These are phyloP conservation scores for Sciurus carolinensis DNA, from an alignment of 2,797 vertebrate species.

Conservation along the genomic window DNA sequence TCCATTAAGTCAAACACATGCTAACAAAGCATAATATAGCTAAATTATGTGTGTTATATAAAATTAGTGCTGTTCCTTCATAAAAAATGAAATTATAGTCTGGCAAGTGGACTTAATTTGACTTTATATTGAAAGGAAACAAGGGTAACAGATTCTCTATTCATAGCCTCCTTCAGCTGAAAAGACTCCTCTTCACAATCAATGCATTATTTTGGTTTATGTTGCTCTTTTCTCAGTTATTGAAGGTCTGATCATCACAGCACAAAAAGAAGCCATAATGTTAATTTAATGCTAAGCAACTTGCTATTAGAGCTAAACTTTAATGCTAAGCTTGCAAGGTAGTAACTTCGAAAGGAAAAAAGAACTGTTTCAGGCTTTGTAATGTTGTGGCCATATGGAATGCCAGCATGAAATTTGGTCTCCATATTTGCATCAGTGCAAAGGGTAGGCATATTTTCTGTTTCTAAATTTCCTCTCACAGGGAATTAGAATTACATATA, in stretches of 20 bases:
- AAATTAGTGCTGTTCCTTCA: conserved; percentile 50
- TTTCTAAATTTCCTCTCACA: conserved; percentile 62
- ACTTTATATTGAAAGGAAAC: conserved; percentile 60
- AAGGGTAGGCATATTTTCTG: conserved; percentile 68
- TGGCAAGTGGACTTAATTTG: conserved; percentile 68
- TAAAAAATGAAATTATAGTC: conserved; percentile 66
- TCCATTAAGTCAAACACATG: conserved; percentile 51
- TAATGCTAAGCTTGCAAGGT: neutral
- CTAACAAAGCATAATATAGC: neutral
- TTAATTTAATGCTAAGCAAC: conserved; percentile 56
- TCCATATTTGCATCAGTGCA: conserved; percentile 52
- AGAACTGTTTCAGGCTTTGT: neutral
- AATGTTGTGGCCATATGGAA: conserved; percentile 32
- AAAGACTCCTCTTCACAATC: conserved; percentile 17
- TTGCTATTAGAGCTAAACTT: neutral
- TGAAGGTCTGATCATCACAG: conserved; percentile 47
- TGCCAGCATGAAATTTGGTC: conserved; percentile 64
- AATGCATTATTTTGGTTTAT: conserved; percentile 51
- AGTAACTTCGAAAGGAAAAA: neutral
- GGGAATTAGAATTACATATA: conserved; percentile 16
- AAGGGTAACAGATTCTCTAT: conserved; percentile 4
- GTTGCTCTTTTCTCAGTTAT: conserved; percentile 69
- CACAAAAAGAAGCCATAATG: conserved; percentile 37
- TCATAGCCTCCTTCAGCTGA: neutral
- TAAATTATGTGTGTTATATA: neutral